phyloP scores from a whole-genome alignment of 2,113 vertebrate species.

The Orientallactaga bullata region DNA sequence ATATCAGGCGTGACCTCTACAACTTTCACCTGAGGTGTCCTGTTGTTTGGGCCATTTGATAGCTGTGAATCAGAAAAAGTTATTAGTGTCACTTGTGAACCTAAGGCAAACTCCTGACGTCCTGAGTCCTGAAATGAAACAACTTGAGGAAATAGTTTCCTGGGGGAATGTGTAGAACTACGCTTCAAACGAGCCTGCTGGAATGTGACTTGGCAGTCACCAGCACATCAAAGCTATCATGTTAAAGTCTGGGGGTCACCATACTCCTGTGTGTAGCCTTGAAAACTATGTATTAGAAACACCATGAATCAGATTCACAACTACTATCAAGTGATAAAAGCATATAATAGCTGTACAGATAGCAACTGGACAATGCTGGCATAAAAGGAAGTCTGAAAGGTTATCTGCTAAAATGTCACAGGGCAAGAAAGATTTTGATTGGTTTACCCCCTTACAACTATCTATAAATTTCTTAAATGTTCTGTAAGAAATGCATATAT shows the following conservation, averaged over 20 bases:
- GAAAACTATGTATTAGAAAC: not conserved
- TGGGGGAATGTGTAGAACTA: not conserved
- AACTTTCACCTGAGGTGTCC: constrained; percentile 86
- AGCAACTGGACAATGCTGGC: not conserved
- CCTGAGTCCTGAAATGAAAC: not conserved
- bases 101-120: not conserved
- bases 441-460: constrained; percentile 20
- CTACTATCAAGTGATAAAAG: not conserved
- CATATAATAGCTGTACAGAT: not conserved
- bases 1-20: constrained; percentile 88
- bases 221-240: not conserved
- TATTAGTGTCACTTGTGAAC: constrained; percentile 43
- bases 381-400: not conserved
- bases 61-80: constrained; percentile 80
- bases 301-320: not conserved
- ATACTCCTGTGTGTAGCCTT: not conserved
- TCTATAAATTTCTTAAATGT: not conserved
- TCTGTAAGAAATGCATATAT: not conserved
- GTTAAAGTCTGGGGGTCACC: not conserved
- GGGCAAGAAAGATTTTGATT: not conserved
- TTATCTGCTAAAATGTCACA: not conserved
- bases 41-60: constrained; percentile 75
- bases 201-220: not conserved
- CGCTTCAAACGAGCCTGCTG: not conserved
- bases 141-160: not conserved